Base-by-base conservation (phyloP, 2,888 invertebrate species). In the Drosophila algonquin region DNA sequence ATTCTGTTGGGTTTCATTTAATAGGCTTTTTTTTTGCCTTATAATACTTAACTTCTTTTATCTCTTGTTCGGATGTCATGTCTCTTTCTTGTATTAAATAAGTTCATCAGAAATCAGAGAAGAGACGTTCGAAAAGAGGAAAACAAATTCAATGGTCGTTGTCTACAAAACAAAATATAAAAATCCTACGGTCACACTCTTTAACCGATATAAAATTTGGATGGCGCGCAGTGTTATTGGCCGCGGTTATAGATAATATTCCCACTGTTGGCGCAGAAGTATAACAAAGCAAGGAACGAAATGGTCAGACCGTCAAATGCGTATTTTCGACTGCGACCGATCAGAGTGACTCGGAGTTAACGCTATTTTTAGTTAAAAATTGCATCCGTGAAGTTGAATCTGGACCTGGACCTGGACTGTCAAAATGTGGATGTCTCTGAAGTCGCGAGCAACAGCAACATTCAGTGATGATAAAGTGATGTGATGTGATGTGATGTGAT, bases 221-320 rank as follows among this genome's bases (percentile, higher is more conserved):
- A 7, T 30, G 30, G 30, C 30, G 30, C 30, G 30, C 30, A 30
- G 30, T 30, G 30, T 30, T 30, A 30, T 30, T 30, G 30, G 30
- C 30, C 30, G 30, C 30, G 81, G 89, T 89, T 89, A 89, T 89
- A 89, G 89, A 89, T 90, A 90, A 89, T 90, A 76, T 81, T 87
- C 80, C 77, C 72, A 89, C 90, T 83, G 90, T 85, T 87, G 65
- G 63, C 60, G 80, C 61, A 70, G 75, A 85, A 80, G 89, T 87
- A 89, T 87, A 87, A 89, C 85, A 89, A 85, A 80, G 76, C 85
- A 82, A 85, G 85, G 69, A 89, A 73, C 70, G 63, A 82, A 72
- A 67, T 78, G 71, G 77, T 89, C 85, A 85, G 82, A 82, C 88
- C 63, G 54, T 83, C 65, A 75, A 76, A 79, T 88, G 84, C 87